These are phyloP conservation scores for Sturnus vulgaris DNA, from an alignment of 2,113 vertebrate genomes.

Conservation along the genomic window DNA sequence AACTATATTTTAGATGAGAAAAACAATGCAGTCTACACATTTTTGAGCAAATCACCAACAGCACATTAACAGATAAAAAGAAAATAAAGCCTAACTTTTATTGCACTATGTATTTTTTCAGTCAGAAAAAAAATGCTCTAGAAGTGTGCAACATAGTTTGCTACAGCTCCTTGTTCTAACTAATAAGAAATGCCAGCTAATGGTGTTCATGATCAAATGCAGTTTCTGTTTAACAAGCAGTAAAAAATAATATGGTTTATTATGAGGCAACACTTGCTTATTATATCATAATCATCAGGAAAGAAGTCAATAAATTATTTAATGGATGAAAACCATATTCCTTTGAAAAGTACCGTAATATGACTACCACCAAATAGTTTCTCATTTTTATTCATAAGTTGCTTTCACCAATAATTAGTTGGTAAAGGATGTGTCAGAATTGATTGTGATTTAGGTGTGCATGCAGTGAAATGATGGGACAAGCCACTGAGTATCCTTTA, in stretches of 20 bases:
- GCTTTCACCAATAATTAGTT: slow-evolving; percentile 73
- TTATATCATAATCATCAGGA: slow-evolving; percentile 30
- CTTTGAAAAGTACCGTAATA: slow-evolving; percentile 53
- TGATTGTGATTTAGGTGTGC: slow-evolving; percentile 60
- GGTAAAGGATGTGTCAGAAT: slow-evolving; percentile 74
- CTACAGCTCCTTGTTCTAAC: background rate
- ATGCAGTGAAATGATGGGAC: slow-evolving; percentile 36
- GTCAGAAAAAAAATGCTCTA: background rate
- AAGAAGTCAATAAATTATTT: slow-evolving; percentile 78
- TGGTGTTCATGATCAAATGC: background rate
- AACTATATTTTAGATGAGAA: slow-evolving; percentile 1
- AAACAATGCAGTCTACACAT: background rate
- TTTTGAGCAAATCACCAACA: background rate
- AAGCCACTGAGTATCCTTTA: slow-evolving; percentile 53
- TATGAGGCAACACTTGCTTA: background rate
- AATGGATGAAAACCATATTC: slow-evolving; percentile 66
- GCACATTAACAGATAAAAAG: background rate
- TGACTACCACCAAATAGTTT: slow-evolving; percentile 70
- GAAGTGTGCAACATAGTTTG: background rate
- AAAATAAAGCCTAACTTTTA: background rate
- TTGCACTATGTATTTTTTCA: background rate
- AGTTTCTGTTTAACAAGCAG: background rate
- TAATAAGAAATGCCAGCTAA: background rate
- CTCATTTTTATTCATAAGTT: slow-evolving; percentile 83
- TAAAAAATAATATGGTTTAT: slow-evolving; percentile 6